phyloP scores from a whole-genome alignment of 2,113 vertebrate species.

The Chunga burmeisteri region DNA sequence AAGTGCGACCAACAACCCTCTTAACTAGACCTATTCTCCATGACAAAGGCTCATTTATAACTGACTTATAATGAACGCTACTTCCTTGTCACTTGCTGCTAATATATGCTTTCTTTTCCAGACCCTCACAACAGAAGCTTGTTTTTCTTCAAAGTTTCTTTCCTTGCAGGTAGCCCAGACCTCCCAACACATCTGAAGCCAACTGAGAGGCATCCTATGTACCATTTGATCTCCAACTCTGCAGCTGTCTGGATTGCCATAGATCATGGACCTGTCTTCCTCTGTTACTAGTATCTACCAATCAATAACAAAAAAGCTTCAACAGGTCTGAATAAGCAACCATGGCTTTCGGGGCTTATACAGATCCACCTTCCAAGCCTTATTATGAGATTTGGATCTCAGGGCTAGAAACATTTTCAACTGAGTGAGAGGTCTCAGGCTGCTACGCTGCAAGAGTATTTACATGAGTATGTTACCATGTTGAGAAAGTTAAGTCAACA shows the following conservation, averaged over 20 bases:
- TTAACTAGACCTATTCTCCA: not conserved
- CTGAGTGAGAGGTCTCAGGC: not conserved
- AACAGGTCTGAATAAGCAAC: not conserved
- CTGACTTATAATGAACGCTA: not conserved
- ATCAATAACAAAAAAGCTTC: not conserved
- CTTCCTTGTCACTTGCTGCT: not conserved
- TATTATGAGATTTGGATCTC: not conserved
- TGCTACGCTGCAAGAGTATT: not conserved
- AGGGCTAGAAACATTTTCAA: not conserved
- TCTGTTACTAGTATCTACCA: not conserved
- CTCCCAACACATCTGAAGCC: not conserved
- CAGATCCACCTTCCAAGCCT: not conserved
- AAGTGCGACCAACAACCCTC: not conserved
- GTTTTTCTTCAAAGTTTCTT: not conserved
- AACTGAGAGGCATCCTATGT: not conserved
- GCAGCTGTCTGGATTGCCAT: not conserved
- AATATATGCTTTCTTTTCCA: not conserved
- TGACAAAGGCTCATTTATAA: not conserved
- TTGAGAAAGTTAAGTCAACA: not conserved
- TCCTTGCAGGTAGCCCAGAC: not conserved
- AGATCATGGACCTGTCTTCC: not conserved
- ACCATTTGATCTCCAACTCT: not conserved
- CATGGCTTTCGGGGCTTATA: not conserved
- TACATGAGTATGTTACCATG: not conserved
- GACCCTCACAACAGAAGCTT: not conserved